Evolutionary conservation across 1,140 invertebrate genomes (phyloP).

Genomic region (Apocrypta bakeri): DNA sequence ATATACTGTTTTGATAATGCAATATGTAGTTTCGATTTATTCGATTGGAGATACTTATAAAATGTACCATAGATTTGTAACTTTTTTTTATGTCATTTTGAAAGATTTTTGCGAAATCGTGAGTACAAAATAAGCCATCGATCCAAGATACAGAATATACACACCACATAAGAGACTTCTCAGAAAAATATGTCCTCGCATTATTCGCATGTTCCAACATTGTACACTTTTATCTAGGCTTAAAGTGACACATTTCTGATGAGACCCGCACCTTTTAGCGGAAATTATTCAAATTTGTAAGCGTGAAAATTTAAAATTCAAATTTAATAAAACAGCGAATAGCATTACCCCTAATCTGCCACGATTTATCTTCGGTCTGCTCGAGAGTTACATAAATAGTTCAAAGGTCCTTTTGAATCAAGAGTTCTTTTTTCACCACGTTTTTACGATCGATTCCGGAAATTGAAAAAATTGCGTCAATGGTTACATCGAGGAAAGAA

Average conservation of each 20-base stretch:
- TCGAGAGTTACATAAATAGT: not conserved
- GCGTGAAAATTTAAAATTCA: conserved; percentile 15
- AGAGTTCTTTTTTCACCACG: not conserved
- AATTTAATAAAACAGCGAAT: conserved; percentile 41
- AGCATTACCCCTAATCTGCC: not conserved
- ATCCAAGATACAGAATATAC: not conserved
- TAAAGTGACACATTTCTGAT: not conserved
- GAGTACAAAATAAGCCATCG: not conserved
- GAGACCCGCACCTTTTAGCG: not conserved
- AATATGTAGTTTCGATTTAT: too few species aligned
- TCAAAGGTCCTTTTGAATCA: too few species aligned
- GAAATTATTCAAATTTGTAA: not conserved
- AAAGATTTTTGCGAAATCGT: not conserved
- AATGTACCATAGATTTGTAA: too few species aligned
- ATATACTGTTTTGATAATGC: too few species aligned
- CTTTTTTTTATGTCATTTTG: too few species aligned
- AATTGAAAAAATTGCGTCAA: not conserved
- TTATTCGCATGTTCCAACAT: not conserved
- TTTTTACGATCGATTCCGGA: not conserved
- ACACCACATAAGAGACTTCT: not conserved
- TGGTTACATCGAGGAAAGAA: not conserved
- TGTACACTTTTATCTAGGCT: too few species aligned
- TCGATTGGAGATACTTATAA: too few species aligned
- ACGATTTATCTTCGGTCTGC: not conserved
- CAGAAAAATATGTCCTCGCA: not conserved